phyloP scores from a whole-genome alignment of 92 coral and sea anemone species.

The Porites cylindrica region DNA sequence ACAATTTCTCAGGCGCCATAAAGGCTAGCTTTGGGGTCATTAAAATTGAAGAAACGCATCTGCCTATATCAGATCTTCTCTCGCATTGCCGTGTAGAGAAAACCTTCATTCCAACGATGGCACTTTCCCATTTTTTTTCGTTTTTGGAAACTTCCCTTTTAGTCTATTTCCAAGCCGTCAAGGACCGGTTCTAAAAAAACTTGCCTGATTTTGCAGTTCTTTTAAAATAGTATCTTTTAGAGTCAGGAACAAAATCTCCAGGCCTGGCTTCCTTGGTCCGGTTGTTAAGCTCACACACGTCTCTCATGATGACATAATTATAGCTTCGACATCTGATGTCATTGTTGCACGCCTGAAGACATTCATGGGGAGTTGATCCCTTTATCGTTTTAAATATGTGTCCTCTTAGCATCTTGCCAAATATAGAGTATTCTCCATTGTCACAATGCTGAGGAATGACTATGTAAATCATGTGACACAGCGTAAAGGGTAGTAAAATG shows the following conservation, averaged over 20 bases:
- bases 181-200: not conserved
- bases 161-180: not conserved
- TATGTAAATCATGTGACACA: not conserved
- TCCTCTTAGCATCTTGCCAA: conserved; percentile 26
- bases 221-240: conserved; percentile 5
- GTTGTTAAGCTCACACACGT: conserved; percentile 16
- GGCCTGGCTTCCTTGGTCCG: conserved; percentile 36
- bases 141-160: no score
- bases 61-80: no score
- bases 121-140: no score
- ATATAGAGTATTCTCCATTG: conserved; percentile 10
- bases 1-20: no score
- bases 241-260: not conserved
- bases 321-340: conserved; percentile 31
- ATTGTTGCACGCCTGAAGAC: conserved; percentile 10
- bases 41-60: no score
- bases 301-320: conserved; percentile 7
- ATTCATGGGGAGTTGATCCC: not conserved
- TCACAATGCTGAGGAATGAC: not conserved
- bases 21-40: no score
- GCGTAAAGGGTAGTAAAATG: not conserved
- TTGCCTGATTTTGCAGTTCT: conserved; percentile 6
- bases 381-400: not conserved
- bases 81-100: no score
- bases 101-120: no score